Percentiles rank a stretch among this genome's conserved stretches.
Conservation (phyloP, 2,888 invertebrate species). For the Pseudococcus longispinus region DNA sequence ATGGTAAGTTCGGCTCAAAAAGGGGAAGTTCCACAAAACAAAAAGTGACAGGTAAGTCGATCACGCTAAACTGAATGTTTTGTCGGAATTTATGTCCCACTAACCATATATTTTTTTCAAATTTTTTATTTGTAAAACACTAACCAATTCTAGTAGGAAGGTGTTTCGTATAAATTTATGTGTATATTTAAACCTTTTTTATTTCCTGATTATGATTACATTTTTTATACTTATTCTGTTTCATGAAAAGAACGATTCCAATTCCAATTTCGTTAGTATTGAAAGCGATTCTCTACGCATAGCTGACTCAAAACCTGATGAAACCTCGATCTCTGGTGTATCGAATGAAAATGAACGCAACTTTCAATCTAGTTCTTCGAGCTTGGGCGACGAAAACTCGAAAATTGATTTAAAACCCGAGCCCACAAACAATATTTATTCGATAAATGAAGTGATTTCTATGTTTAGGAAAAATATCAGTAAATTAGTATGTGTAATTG, state of each 20-base stretch:
- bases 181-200: not conserved
- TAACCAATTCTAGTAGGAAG: not conserved
- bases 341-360: not conserved
- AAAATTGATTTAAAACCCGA: not conserved
- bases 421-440: not conserved
- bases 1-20: slow-evolving; percentile 23
- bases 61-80: not conserved
- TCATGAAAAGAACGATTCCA: not conserved
- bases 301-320: not conserved
- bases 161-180: not conserved
- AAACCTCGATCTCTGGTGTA: not conserved
- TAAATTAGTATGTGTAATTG: not conserved
- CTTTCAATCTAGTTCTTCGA: not conserved
- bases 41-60: slow-evolving; percentile 17
- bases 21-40: not conserved
- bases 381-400: not conserved
- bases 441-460: not conserved
- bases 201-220: not conserved
- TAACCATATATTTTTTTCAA: not conserved
- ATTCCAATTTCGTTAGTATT: not conserved
- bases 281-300: not conserved
- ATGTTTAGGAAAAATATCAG: not conserved
- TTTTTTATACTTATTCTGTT: not conserved
- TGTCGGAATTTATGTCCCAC: not conserved
- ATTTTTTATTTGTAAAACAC: not conserved